These are phyloP conservation scores for Threskiornis aethiopicus DNA, from an alignment of 2,797 vertebrate species.

Conservation along the genomic window DNA sequence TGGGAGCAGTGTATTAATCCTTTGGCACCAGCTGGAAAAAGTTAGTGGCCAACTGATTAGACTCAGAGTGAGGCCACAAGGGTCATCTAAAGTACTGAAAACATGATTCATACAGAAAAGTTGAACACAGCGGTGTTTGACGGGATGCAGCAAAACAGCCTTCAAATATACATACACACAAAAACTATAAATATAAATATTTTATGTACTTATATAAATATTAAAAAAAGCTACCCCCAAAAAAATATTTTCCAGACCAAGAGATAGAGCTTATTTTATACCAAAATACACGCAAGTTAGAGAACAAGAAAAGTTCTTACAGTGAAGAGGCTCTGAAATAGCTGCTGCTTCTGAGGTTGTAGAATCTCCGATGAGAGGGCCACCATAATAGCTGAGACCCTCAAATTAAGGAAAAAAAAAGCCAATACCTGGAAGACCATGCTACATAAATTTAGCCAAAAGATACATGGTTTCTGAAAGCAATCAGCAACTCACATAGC, in stretches of 20 bases:
- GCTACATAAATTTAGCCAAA: neutral
- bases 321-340: neutral
- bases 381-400: accelerated
- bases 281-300: neutral
- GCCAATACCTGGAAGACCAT: neutral
- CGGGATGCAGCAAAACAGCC: neutral
- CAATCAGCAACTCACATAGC: neutral
- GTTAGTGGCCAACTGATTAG: neutral
- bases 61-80: neutral
- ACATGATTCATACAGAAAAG: accelerated
- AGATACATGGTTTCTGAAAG: neutral
- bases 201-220: neutral
- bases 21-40: neutral
- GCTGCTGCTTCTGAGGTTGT: neutral
- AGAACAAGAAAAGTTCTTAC: neutral
- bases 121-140: neutral
- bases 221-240: neutral
- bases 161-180: neutral
- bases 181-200: neutral
- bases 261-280: neutral
- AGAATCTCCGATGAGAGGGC: neutral
- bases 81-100: neutral
- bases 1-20: neutral
- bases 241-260: neutral
- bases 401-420: neutral